Percentiles rank a stretch among this genome's conserved stretches.
Evolutionary conservation across 2,113 vertebrate genomes (phyloP).

Genomic region (Donacobius atricapilla): DNA sequence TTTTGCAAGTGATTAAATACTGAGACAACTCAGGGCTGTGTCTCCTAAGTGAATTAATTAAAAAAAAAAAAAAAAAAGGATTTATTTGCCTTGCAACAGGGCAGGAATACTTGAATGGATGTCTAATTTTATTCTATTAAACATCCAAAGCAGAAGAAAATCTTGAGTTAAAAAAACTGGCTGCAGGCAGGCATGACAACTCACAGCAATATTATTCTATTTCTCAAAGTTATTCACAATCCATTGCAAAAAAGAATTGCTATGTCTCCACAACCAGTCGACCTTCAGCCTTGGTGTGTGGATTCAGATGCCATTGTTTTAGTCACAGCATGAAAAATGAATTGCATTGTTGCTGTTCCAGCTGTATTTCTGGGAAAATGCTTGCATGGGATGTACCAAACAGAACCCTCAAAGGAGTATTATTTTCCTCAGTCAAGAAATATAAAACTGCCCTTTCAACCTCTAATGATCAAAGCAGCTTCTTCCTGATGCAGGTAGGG

Average conservation of each 20-base stretch:
- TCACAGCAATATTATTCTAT: background rate
- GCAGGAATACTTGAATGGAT: background rate
- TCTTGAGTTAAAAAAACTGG: background rate
- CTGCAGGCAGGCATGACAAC: background rate
- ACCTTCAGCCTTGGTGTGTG: background rate
- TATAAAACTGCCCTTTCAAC: background rate
- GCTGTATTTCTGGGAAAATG: background rate
- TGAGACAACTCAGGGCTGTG: background rate
- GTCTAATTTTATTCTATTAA: background rate
- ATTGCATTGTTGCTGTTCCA: background rate
- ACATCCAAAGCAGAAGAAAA: background rate
- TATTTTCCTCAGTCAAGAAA: background rate
- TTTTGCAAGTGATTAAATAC: background rate
- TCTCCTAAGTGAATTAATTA: background rate
- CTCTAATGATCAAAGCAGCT: background rate
- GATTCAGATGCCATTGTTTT: conserved; percentile 10
- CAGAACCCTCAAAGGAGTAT: background rate
- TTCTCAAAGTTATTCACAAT: background rate
- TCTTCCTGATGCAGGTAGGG: background rate
- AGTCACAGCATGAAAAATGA: background rate
- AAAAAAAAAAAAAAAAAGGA: background rate
- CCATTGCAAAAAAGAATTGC: background rate
- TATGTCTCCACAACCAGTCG: background rate
- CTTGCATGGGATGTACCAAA: background rate
- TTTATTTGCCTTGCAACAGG: background rate